phyloP scores from a whole-genome alignment of 30 jellyfish, hydroid and myxozoan species.

The Mastigias papua region DNA sequence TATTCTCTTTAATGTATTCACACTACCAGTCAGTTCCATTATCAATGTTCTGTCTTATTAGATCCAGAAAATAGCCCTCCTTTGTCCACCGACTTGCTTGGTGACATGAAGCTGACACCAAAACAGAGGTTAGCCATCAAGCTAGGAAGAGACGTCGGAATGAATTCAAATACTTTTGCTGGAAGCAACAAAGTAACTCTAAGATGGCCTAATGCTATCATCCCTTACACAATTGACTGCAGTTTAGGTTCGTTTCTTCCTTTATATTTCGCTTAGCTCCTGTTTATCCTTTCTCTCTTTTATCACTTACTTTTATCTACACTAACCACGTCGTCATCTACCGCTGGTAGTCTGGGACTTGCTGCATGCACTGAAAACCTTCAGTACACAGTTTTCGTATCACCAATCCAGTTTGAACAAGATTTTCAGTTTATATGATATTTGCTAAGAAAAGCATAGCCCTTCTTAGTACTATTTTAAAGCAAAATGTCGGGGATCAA shows the following conservation, averaged over 20 bases:
- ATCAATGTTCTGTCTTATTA: not conserved
- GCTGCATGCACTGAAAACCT: too few relatives aligned
- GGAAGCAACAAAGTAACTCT: slow-evolving; percentile 75
- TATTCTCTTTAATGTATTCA: too few relatives aligned
- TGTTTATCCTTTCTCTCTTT: not conserved
- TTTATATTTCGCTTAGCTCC: not conserved
- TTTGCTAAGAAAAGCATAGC: too few relatives aligned
- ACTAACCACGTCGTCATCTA: too few relatives aligned
- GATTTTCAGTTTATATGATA: too few relatives aligned
- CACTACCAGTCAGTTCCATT: too few relatives aligned
- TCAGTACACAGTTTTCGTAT: too few relatives aligned
- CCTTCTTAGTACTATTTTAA: too few relatives aligned
- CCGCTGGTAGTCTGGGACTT: too few relatives aligned
- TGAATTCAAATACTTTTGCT: slow-evolving; percentile 65
- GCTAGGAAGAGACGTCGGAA: slow-evolving; percentile 81
- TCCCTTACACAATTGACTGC: slow-evolving; percentile 92
- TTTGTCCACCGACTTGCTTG: slow-evolving; percentile 24
- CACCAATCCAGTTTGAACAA: too few relatives aligned
- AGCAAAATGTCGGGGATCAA: too few relatives aligned
- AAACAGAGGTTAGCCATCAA: slow-evolving; percentile 82
- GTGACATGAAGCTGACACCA: slow-evolving; percentile 75
- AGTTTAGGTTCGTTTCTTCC: slow-evolving; percentile 58
- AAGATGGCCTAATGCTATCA: slow-evolving; percentile 93
- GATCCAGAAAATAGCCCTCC: slow-evolving; percentile 69
- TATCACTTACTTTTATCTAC: not conserved